These are phyloP conservation scores for Megaustenia siamemsis DNA, from an alignment of 2,888 invertebrate genomes.

Conservation along the genomic window DNA sequence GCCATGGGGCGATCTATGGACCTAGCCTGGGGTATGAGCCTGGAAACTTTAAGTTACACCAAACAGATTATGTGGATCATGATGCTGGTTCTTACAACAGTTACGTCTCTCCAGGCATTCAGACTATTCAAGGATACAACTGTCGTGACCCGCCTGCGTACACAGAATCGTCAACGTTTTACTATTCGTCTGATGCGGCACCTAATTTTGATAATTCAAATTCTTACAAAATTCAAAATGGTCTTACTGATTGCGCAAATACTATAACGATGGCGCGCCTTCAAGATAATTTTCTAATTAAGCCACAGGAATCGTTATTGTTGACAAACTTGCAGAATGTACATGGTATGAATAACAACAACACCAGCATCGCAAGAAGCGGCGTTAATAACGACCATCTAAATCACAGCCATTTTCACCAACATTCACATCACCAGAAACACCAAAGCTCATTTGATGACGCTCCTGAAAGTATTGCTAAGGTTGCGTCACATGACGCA, in stretches of 20 bases:
- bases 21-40: conserved; percentile 7
- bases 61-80: conserved; percentile 7
- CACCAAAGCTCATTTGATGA: background rate
- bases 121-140: conserved; percentile 15
- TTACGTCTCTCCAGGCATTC: conserved; percentile 8
- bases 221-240: conserved; percentile 43
- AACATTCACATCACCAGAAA: conserved; percentile 11
- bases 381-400: background rate
- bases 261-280: background rate
- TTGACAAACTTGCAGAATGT: background rate
- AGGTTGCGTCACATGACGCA: background rate
- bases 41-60: conserved; percentile 20
- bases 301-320: conserved; percentile 11
- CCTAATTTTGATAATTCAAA: conserved; percentile 18
- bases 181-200: conserved; percentile 20
- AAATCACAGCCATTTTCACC: conserved; percentile 20
- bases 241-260: conserved; percentile 1
- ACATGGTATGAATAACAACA: conserved; percentile 5
- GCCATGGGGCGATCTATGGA: conserved; percentile 42
- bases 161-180: conserved; percentile 36
- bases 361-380: background rate
- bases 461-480: background rate
- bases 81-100: conserved; percentile 33
- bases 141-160: conserved; percentile 40
- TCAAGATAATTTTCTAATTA: conserved; percentile 39